Evolutionary conservation across 1,140 invertebrate species (phyloP).

Genomic region (Palaemon carinicauda): DNA sequence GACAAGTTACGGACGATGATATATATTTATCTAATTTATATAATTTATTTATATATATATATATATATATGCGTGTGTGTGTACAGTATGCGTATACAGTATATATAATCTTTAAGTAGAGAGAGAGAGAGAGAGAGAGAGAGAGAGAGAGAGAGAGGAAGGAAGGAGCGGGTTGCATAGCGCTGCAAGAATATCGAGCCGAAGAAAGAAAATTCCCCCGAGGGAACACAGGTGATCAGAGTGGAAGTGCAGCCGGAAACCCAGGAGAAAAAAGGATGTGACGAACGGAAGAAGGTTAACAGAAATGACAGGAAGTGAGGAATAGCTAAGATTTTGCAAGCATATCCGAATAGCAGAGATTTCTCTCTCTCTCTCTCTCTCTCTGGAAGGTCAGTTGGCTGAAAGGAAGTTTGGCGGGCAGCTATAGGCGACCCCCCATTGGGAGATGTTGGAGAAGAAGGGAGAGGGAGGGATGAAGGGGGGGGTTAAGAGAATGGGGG

Average conservation of each 20-base stretch:
- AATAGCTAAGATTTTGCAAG: not conserved
- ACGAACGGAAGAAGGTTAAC: not conserved
- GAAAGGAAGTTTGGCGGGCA: not conserved
- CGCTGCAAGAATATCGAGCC: not conserved
- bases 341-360: not conserved
- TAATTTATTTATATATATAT: not conserved
- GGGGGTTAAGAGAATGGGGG: not conserved
- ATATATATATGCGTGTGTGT: not conserved
- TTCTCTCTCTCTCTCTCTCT: too few relatives aligned
- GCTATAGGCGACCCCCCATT: not conserved
- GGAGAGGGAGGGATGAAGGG: too few relatives aligned
- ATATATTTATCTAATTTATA: too few relatives aligned
- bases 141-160: too few relatives aligned
- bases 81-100: not conserved
- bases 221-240: too few relatives aligned
- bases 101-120: not conserved
- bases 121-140: too few relatives aligned
- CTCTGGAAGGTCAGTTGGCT: not conserved
- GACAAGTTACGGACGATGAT: too few relatives aligned
- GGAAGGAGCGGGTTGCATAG: too few relatives aligned
- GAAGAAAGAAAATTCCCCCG: not conserved
- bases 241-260: too few relatives aligned
- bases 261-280: not conserved
- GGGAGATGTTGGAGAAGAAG: not conserved
- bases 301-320: not conserved